These are phyloP conservation scores for Ginglymostoma cirratum DNA, from an alignment of 2,113 vertebrate genomes.

Conservation along the genomic window DNA sequence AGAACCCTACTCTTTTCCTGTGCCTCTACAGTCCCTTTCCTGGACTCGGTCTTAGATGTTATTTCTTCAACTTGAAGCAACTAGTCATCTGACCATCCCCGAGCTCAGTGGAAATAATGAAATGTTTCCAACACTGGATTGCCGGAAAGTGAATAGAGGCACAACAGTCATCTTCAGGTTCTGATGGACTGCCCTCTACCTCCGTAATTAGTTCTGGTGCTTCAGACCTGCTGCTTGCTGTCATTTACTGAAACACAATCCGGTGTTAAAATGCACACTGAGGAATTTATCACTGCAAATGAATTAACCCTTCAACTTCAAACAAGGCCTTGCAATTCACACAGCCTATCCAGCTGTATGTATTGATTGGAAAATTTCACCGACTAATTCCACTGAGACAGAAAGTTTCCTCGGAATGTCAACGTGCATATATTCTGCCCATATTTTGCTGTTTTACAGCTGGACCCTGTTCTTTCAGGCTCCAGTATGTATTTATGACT, in stretches of 20 bases:
- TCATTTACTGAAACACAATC: background rate
- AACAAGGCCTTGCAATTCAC: background rate
- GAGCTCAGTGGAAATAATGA: background rate
- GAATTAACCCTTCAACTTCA: background rate
- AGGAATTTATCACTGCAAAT: background rate
- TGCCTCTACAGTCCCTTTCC: background rate
- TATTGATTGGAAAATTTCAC: background rate
- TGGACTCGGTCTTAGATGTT: background rate
- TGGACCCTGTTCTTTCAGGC: background rate
- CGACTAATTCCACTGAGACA: background rate
- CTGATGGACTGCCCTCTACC: background rate
- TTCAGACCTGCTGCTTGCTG: background rate
- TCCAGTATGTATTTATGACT: background rate
- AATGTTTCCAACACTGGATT: background rate
- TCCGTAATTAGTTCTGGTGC: background rate
- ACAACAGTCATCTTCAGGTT: no score
- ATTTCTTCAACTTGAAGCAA: background rate
- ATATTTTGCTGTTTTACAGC: background rate
- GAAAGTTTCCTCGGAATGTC: background rate
- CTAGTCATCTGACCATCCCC: background rate
- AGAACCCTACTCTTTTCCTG: background rate
- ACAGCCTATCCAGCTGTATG: background rate
- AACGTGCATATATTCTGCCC: background rate
- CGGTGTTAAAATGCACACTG: background rate
- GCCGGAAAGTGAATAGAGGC: background rate